Base-by-base conservation (phyloP, 2,113 vertebrate genomes). In the Setophaga petechia region DNA sequence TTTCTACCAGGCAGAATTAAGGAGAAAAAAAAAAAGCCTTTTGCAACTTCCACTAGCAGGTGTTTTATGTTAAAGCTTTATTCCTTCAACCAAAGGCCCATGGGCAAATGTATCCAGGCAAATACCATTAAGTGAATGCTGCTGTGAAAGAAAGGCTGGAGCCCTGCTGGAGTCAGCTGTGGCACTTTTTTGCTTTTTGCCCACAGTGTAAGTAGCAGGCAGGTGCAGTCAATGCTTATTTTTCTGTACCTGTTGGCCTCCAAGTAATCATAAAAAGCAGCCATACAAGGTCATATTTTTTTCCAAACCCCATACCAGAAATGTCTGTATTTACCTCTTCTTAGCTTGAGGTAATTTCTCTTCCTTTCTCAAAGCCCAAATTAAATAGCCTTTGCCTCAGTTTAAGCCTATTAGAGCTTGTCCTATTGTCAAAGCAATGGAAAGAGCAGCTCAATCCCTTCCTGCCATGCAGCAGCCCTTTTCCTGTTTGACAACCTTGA, bases 301-400 rank as follows among this genome's bases (percentile, higher is more conserved):
- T n/a, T 5, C 30, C 30, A 90, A 3, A 13, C 11, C 5, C n/a
- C 33, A 41, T 46, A 35, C 67, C 0, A 0, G 15, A 12, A 20
- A 35, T 88, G 83, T 30, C 63, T 79, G 22, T 65, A 78, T 89
- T 95, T 93, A 78, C 73, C 74, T 82, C 55, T 69, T 94, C 54
- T 86, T 92, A 82, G 67, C 25, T 65, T 46, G 63, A 88, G 67
- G 83, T 51, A 8, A 35, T 57, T 57, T 47, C 51, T 83, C 13
- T 7, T 21, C 57, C 51, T 66, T 85, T 92, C 51, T 85, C 17
- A 46, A 79, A 96, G 72, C 46, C 62, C 43, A 62, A 73, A 33
- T 27, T 83, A 92, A 92, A 90, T 18, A 80, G 25, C 41, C 37
- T 93, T 80, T 90, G 41, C 85, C 30, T 51, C 83, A 51, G 46